Base-by-base conservation (phyloP, 2,888 invertebrate genomes). In the Polydesmus complanatus region DNA sequence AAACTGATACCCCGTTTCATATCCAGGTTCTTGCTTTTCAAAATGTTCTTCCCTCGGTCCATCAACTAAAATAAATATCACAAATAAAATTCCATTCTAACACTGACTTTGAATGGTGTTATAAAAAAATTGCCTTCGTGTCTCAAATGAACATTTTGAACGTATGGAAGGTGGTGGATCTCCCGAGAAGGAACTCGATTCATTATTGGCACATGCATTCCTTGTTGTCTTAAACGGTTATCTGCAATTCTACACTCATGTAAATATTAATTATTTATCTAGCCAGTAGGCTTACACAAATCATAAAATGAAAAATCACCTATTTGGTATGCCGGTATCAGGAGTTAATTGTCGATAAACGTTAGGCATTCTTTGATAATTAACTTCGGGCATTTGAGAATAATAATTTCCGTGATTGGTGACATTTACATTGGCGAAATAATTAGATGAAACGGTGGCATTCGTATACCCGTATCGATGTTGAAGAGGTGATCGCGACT, bases 1-100 rank as follows among this genome's bases (percentile, higher is more conserved):
- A 48, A 61, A 63, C 53, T 65, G 64, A 60, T 64, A 60, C 8
- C 27, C 59, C 2, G 50, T 50, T 22, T 57, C 57, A 3, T 49
- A 21, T 11, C 27, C 57, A 27, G 25, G 56, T 21, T 56, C 37
- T n/a, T 37, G 37, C 5, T 8, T 37, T 14, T 37, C 37, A 14
- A 8, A 37, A 37, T 37, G 37, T 14, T 37, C 37, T 37, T 37
- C 37, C 8, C 37, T 5, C 5, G 37, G 37, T 37, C n/a, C n/a
- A n/a, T n/a, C n/a, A n/a, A n/a, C n/a, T n/a, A n/a, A n/a, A n/a
- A n/a, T n/a, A n/a, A n/a, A n/a, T n/a, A n/a, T n/a, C n/a, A n/a
- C n/a, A n/a, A n/a, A n/a, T n/a, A n/a, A n/a, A 1, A 27, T 37
- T 3, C 19, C 11, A 27, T 56, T n/a, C n/a, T n/a, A 56, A 14